Evolutionary conservation across 2,888 invertebrate genomes (phyloP), one percentile per base, ranked within the genome.

Genomic region (Acanthosepion esculentum): DNA sequence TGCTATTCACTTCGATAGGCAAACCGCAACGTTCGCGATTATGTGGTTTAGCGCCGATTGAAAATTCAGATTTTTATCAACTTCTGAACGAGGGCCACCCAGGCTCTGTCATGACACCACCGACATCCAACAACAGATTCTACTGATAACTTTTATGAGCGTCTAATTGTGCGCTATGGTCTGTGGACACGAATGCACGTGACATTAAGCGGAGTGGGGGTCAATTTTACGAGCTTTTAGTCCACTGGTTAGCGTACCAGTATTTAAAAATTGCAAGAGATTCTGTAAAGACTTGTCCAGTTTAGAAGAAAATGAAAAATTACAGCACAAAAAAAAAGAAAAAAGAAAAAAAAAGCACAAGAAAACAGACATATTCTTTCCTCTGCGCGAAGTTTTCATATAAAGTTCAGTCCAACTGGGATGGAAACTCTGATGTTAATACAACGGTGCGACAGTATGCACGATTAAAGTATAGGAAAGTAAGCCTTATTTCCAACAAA

Each of bases 31-130:
- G n/a, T 33, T n/a, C n/a, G 12, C n/a, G n/a, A 78, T 78, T 33
- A 78, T n/a, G n/a, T n/a, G 78, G 78, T 78, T 78, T 78, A 78
- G 78, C 78, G 78, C n/a, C 78, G n/a, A 78, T 78, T 78, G 78
- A 78, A 78, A 78, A 78, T n/a, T n/a, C n/a, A n/a, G 78, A 78
- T 78, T 78, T 78, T n/a, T 78, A 78, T 78, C 78, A n/a, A n/a
- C 12, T 78, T n/a, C n/a, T 78, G 15, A 78, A 78, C 78, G n/a
- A 78, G 78, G 78, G n/a, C 78, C 78, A 78, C 78, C 78, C 78
- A 78, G 78, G n/a, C 12, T n/a, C 12, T 78, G 78, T 78, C 78
- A n/a, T 78, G 78, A 78, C 78, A 78, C 78, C 78, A 78, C n/a
- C 12, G 78, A 15, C 78, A 78, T 12, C n/a, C 10, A 78, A 78